These are phyloP conservation scores for Cydia fagiglandana DNA, from an alignment of 1,140 invertebrate species.

Conservation along the genomic window DNA sequence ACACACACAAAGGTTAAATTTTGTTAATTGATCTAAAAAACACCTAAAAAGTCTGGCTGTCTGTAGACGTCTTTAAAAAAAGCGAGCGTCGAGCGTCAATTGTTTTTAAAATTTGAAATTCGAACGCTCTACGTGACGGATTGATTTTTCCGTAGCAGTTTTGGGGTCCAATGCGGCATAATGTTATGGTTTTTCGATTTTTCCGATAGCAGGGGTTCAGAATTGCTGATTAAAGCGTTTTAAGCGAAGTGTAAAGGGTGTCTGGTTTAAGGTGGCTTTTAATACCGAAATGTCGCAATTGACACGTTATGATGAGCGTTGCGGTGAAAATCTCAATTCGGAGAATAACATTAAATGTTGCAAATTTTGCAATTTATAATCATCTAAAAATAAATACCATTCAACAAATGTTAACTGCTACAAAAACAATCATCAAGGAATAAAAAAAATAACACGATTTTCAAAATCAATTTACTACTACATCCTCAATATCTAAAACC, in stretches of 20 bases:
- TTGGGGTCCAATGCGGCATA: conserved; percentile 24
- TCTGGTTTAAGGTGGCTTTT: background rate
- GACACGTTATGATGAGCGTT: background rate
- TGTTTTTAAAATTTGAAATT: background rate
- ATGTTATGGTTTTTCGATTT: conserved; percentile 21
- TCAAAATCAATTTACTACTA: background rate
- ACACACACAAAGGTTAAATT: conserved; percentile 16
- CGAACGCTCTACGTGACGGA: background rate
- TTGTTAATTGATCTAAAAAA: background rate
- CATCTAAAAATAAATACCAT: background rate
- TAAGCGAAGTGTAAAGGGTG: background rate
- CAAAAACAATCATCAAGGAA: background rate
- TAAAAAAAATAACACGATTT: background rate
- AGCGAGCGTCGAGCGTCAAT: background rate
- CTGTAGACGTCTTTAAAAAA: background rate
- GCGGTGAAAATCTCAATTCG: background rate
- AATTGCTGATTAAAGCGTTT: background rate
- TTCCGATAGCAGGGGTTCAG: background rate
- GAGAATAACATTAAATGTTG: background rate
- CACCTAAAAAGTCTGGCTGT: conserved; percentile 15
- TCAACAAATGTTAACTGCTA: background rate
- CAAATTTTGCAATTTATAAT: background rate
- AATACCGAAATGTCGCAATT: background rate
- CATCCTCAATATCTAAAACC: background rate
- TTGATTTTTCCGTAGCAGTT: conserved; percentile 25